Percentiles rank a stretch among this genome's conserved stretches.
Evolutionary conservation across 53 echinoderm and acorn worm genomes (phyloP).

Genomic region (Henricia sp.): DNA sequence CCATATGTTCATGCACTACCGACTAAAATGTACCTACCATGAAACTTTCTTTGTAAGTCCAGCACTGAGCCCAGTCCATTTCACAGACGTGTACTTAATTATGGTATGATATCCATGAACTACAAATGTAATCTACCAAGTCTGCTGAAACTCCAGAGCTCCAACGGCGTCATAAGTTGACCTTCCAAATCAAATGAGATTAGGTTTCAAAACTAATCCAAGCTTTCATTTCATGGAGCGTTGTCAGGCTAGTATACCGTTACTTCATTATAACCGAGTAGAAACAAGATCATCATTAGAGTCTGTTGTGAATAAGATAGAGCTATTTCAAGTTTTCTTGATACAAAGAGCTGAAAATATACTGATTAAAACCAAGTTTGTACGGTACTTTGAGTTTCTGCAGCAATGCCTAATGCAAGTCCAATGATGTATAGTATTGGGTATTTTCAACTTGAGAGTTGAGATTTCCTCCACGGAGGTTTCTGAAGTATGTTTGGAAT

Average conservation of each 20-base stretch:
- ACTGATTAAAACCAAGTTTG: no score
- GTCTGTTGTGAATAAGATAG: no score
- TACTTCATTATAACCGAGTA: no score
- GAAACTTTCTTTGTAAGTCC: constrained; percentile 19
- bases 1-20: no score
- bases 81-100: background rate
- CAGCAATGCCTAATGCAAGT: background rate
- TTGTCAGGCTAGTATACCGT: background rate
- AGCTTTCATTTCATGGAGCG: constrained; percentile 20
- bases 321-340: no score
- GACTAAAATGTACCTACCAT: constrained; percentile 16
- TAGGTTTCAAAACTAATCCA: constrained; percentile 7
- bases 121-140: background rate
- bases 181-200: constrained; percentile 28
- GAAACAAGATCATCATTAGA: no score
- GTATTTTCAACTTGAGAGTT: background rate
- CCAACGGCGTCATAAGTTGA: background rate
- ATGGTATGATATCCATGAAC: background rate
- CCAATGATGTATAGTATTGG: background rate
- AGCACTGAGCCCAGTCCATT: constrained; percentile 49
- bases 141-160: background rate
- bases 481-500: constrained; percentile 48
- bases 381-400: no score
- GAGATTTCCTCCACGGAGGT: background rate
- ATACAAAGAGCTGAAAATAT: no score